These are phyloP conservation scores for Sisyra terminalis DNA, from an alignment of 2,888 invertebrate species.

Conservation along the genomic window DNA sequence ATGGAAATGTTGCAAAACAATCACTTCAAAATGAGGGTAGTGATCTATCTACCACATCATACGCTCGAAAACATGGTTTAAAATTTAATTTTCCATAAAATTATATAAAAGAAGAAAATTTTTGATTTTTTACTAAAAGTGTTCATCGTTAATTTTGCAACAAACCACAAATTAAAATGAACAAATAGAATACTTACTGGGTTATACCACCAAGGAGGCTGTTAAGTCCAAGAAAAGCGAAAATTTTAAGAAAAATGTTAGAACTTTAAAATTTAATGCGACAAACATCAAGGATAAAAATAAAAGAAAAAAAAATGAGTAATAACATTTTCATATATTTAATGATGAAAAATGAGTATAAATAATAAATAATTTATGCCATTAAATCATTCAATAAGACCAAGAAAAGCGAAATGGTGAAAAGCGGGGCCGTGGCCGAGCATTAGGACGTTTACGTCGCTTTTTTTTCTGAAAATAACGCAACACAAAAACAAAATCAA, in stretches of 20 bases:
- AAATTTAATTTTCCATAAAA: too few relatives aligned
- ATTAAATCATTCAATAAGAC: constrained; percentile 11
- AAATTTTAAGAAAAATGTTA: constrained; percentile 1
- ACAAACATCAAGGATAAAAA: constrained; percentile 12
- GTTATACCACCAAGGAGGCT: constrained; percentile 90
- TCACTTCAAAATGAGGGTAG: too few relatives aligned
- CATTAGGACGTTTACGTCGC: background rate
- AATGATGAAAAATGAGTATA: constrained; percentile 9
- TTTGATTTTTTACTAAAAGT: too few relatives aligned
- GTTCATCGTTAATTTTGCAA: too few relatives aligned
- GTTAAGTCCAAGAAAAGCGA: constrained; percentile 11
- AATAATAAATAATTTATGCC: constrained; percentile 16
- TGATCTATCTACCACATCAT: background rate
- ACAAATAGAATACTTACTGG: constrained; percentile 52
- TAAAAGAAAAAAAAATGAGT: constrained; percentile 8
- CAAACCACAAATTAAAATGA: background rate
- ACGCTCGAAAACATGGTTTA: background rate
- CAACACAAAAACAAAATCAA: constrained; percentile 4
- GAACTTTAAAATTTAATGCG: background rate
- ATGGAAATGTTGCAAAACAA: too few relatives aligned
- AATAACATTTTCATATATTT: constrained; percentile 6
- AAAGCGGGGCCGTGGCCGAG: constrained; percentile 8
- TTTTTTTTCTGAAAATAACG: constrained; percentile 7
- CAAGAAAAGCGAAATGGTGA: constrained; percentile 13
- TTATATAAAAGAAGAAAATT: too few relatives aligned